Base-by-base conservation (phyloP, 2,888 invertebrate species). In the Clusia tigrina region DNA sequence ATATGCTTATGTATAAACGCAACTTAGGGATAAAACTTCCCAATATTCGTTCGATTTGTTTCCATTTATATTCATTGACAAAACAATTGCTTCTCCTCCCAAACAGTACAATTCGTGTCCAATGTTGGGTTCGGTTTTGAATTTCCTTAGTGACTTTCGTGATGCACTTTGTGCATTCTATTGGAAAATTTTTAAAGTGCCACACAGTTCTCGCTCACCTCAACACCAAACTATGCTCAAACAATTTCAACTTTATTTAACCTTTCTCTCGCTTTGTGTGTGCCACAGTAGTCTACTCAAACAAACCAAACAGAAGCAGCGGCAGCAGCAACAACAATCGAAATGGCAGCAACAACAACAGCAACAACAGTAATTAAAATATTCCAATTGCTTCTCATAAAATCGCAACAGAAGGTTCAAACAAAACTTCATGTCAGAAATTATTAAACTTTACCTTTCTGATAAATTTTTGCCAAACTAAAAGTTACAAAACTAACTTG, bases 381-480 rank as follows among this genome's bases (percentile, higher is more conserved):
- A 42, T 42, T 42, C 42, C 42, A n/a, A 42, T 42, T 42, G 42
- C 42, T 42, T 6, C n/a, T n/a, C 42, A 15, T 42, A 42, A 42
- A 42, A 42, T 42, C 42, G 42, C n/a, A 42, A n/a, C 42, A 42
- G 10, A 42, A 42, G 42, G 42, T 42, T 17, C 42, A 42, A 42
- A 42, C 42, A 10, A 10, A n/a, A 5, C n/a, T 15, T 15, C 42
- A 42, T 42, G 42, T 42, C 42, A 42, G 42, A 42, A 42, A 42
- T 42, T 42, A 42, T 42, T 42, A 42, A 42, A 42, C 42, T 42
- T 42, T 42, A 42, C 42, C 42, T 42, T 42, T 10, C 42, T 42
- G 42, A 42, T 42, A 42, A 42, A 42, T 42, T 42, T 42, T 42
- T 42, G 42, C 42, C 42, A 42, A 42, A 42, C 42, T 42, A 42